A percentile compares a stretch with the other conserved stretches of the same genome.
Evolutionary conservation across 92 coral and sea anemone genomes (phyloP).

Genomic region (Porites lobata): DNA sequence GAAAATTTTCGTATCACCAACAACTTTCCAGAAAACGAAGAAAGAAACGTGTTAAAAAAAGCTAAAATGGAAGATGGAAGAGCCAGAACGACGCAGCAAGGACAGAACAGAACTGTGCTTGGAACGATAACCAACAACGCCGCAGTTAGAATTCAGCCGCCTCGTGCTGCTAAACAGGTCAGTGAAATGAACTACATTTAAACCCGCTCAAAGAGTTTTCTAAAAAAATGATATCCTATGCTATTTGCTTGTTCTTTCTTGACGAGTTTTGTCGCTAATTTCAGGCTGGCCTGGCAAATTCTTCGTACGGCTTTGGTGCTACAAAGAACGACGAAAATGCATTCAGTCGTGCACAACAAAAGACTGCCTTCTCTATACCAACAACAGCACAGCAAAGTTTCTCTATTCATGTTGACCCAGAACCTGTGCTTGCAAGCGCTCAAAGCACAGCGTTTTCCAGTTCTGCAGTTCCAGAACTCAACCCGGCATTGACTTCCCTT

Average conservation of each 20-base stretch:
- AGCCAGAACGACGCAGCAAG: constrained; percentile 71
- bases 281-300: constrained; percentile 73
- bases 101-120: constrained; percentile 94
- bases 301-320: constrained; percentile 52
- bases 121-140: constrained; percentile 95
- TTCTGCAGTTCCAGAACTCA: constrained; percentile 66
- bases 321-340: constrained; percentile 94
- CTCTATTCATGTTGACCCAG: constrained; percentile 86
- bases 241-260: neutral
- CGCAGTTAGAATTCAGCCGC: constrained; percentile 94
- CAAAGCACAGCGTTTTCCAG: constrained; percentile 26
- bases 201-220: constrained; percentile 13
- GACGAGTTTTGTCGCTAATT: constrained; percentile 24
- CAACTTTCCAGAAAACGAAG: constrained; percentile 82
- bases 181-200: constrained; percentile 1
- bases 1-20: constrained; percentile 82
- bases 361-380: constrained; percentile 83
- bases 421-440: constrained; percentile 65
- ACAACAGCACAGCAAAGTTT: constrained; percentile 78
- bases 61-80: constrained; percentile 90
- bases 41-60: constrained; percentile 78
- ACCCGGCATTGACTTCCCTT: constrained; percentile 92
- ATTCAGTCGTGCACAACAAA: constrained; percentile 75
- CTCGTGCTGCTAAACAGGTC: constrained; percentile 93
- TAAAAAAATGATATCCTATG: neutral